Evolutionary conservation across 2,797 vertebrate genomes (phyloP), one percentile per base, ranked within the genome.

Genomic region (Cirrhinus molitorella): DNA sequence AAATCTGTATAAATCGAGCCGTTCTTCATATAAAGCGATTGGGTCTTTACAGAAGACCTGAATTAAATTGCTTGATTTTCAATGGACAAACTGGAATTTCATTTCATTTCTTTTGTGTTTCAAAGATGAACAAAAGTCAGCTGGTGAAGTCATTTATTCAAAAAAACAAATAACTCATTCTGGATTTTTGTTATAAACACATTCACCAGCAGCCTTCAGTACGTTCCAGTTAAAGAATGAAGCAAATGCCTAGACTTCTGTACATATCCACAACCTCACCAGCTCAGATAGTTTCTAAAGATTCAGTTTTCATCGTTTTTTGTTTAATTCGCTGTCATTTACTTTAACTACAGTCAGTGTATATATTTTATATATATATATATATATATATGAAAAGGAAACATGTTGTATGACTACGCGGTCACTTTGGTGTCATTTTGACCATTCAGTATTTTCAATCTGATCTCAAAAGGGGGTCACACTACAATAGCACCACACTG

Each of bases 121-220:
- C 1, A 11, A 72, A 19, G 70, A 72, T 51, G 0, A 73, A n/a
- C 10, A 14, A n/a, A 53, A 34, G 11, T n/a, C n/a, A n/a, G n/a
- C n/a, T n/a, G n/a, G n/a, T n/a, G n/a, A n/a, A n/a, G n/a, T n/a
- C n/a, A n/a, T n/a, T n/a, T n/a, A n/a, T n/a, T n/a, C n/a, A n/a
- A n/a, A n/a, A n/a, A n/a, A n/a, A n/a, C n/a, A n/a, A n/a, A n/a
- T n/a, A n/a, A n/a, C n/a, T n/a, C n/a, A n/a, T n/a, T n/a, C n/a
- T n/a, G 8, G 21, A 57, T 21, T 37, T 9, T 17, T 51, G n/a
- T n/a, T 57, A 34, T 12, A 40, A 57, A 57, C 31, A 17, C 73
- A 43, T 43, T 80, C 85, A 88, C 85, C 80, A 88, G 83, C 83
- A 85, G 83, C 80, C 83, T 86, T 82, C 74, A 66, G 49, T 79